Conservation (phyloP, 2,888 invertebrate genomes). For the Ectropis crepuscularia region DNA sequence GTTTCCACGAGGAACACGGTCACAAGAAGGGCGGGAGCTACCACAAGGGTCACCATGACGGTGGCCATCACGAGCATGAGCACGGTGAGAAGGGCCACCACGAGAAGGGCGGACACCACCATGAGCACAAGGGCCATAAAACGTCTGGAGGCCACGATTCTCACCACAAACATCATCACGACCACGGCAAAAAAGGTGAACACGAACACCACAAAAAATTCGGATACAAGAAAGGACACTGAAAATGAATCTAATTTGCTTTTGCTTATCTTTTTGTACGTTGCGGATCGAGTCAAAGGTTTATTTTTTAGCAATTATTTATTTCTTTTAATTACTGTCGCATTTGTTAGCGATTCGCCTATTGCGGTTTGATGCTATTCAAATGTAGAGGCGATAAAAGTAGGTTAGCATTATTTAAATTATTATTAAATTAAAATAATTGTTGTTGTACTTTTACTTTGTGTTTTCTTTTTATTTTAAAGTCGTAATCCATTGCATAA, state of each 20-base stretch:
- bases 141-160: slow-evolving; percentile 90
- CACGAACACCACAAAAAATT: slow-evolving; percentile 92
- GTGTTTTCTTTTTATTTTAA: neutral
- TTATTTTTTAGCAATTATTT: slow-evolving; percentile 48
- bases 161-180: slow-evolving; percentile 89
- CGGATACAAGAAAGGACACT: slow-evolving; percentile 86
- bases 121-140: slow-evolving; percentile 92
- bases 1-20: slow-evolving; percentile 91
- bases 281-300: slow-evolving; percentile 34
- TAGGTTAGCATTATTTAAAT: slow-evolving; percentile 18
- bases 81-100: slow-evolving; percentile 92
- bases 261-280: slow-evolving; percentile 30
- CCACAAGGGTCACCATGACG: slow-evolving; percentile 92
- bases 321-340: slow-evolving; percentile 40
- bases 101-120: slow-evolving; percentile 92
- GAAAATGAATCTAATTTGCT: slow-evolving; percentile 33
- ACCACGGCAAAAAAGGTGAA: slow-evolving; percentile 92
- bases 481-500: no score
- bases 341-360: slow-evolving; percentile 12
- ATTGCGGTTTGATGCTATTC: slow-evolving; percentile 10
- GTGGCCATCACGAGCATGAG: slow-evolving; percentile 90
- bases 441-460: neutral
- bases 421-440: slow-evolving; percentile 24
- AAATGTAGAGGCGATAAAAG: slow-evolving; percentile 13
- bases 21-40: slow-evolving; percentile 93